Evolutionary conservation across 2,888 invertebrate species (phyloP), one percentile per base, ranked within the genome.

Genomic region (Lepetodrilus schrolli): DNA sequence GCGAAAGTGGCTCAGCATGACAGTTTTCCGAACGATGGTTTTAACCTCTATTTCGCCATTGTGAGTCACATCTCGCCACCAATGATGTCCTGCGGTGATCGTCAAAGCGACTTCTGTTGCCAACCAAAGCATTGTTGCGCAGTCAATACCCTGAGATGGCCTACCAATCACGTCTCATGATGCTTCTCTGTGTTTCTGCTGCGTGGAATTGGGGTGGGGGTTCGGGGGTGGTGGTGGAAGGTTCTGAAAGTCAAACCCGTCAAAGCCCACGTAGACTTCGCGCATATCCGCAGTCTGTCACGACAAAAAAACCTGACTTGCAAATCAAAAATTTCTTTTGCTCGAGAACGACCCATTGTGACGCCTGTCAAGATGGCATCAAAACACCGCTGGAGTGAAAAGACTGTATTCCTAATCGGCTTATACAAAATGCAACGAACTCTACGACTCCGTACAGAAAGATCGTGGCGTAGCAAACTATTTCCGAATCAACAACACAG

Each of bases 351-450:
- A 17, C 13, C 30, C 34, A 30, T 58, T 58, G 58, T 58, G 17
- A 23, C 26, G 34, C 17, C 58, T 58, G 58, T 58, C 58, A 58
- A 2, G 23, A 8, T 34, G 17, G 26, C 58, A 58, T 58, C 26
- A 58, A 58, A 30, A 23, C 23, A 17, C 17, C 30, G 17, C 13
- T 30, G 13, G 34, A 58, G 26, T 58, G 58, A 58, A 17, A 30
- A 58, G 4, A 26, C 26, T 58, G 34, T 34, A 58, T 58, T 58
- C 30, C 58, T 58, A 58, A 58, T 58, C 58, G 34, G 58, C 58
- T 58, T 58, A 58, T 4, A n/a, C n/a, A n/a, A n/a, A n/a, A n/a
- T n/a, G n/a, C n/a, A n/a, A n/a, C n/a, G n/a, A n/a, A n/a, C n/a
- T n/a, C n/a, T n/a, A n/a, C n/a, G n/a, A n/a, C n/a, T n/a, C n/a